phyloP scores from a whole-genome alignment of 2,113 vertebrate genomes.

The Trogon melanurus region DNA sequence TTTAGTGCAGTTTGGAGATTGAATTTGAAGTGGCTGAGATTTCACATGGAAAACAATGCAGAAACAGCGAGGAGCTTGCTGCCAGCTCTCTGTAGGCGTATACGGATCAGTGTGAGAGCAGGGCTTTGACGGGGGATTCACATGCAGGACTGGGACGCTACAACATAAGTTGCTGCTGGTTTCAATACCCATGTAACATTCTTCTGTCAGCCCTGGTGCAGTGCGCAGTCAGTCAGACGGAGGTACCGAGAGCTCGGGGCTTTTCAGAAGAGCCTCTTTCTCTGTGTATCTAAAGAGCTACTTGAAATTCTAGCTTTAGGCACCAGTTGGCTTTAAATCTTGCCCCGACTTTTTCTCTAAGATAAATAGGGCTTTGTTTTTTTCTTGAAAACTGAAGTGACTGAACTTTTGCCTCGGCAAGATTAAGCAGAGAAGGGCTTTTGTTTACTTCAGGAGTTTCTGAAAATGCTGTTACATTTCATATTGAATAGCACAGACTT shows the following conservation, averaged over 20 bases:
- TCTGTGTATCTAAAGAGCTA: neutral
- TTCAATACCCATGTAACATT: neutral
- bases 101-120: neutral
- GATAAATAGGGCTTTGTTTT: neutral
- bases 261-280: neutral
- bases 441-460: neutral
- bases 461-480: neutral
- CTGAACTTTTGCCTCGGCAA: neutral
- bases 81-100: neutral
- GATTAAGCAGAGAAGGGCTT: neutral
- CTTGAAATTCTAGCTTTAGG: conserved; percentile 31
- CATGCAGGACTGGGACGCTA: neutral
- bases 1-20: neutral
- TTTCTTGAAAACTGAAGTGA: neutral
- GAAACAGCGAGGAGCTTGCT: neutral
- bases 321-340: neutral
- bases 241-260: neutral
- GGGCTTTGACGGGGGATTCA: neutral
- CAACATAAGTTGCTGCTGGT: neutral
- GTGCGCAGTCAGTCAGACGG: neutral
- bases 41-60: neutral
- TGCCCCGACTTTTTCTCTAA: neutral
- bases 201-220: neutral
- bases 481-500: neutral
- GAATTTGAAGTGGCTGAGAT: neutral